Percentiles rank a stretch among this genome's conserved stretches.
phyloP scores from a whole-genome alignment of 2,797 vertebrate species.

The Tokudaia tokunoshimensis region DNA sequence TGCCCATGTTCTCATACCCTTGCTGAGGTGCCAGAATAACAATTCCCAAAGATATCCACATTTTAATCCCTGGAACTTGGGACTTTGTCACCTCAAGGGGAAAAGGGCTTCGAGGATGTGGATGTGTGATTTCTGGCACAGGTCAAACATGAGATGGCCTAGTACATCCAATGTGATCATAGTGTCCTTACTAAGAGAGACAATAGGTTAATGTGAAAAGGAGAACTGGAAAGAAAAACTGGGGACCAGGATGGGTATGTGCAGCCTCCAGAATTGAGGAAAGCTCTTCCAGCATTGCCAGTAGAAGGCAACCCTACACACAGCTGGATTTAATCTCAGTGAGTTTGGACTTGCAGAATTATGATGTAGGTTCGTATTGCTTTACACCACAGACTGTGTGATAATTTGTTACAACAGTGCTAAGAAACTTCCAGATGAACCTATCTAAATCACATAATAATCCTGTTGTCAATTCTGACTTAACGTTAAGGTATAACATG shows the following conservation, averaged over 20 bases:
- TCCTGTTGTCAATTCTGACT: constrained; percentile 1
- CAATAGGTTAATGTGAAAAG: neutral
- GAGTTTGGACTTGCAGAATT: neutral
- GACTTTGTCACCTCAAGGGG: neutral
- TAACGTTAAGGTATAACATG: neutral
- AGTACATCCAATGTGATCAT: neutral
- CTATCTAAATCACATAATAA: neutral
- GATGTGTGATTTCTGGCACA: neutral
- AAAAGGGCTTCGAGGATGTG: neutral
- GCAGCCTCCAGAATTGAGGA: neutral
- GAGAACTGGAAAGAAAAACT: neutral
- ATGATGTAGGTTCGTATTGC: neutral
- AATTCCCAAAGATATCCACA: neutral
- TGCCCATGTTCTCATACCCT: neutral
- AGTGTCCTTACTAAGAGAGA: neutral
- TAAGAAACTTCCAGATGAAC: neutral
- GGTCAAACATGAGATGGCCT: neutral
- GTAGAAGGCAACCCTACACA: neutral
- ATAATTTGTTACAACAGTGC: neutral
- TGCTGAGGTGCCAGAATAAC: neutral
- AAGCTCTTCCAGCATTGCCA: neutral
- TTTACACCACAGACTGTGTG: neutral
- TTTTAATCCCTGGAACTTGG: neutral
- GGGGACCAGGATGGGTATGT: neutral
- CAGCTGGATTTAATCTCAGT: neutral